These are phyloP conservation scores for Manis javanica DNA, from an alignment of 2,797 vertebrate genomes.

Conservation along the genomic window DNA sequence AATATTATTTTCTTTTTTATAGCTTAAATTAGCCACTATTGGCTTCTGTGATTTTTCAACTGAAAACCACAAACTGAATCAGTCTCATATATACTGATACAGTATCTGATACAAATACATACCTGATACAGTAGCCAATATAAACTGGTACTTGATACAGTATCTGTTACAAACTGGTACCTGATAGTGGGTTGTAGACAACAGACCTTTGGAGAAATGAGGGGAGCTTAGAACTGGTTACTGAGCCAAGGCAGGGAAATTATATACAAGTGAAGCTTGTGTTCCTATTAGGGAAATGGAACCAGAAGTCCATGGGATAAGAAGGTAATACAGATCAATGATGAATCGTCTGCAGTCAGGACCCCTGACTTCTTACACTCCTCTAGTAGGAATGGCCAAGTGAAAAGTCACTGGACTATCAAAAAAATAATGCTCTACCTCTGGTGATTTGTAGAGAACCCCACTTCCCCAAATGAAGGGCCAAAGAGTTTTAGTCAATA, in stretches of 20 bases:
- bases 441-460: neutral
- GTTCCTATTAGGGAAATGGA: neutral
- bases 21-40: neutral
- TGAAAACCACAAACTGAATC: neutral
- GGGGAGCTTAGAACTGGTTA: neutral
- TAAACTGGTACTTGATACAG: neutral
- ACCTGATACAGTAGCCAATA: neutral
- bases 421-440: neutral
- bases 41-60: conserved; percentile 1
- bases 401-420: neutral
- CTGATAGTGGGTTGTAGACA: neutral
- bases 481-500: neutral
- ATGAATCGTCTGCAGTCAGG: neutral
- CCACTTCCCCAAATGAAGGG: neutral
- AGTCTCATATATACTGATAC: neutral
- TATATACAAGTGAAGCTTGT: neutral
- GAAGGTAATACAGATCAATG: neutral
- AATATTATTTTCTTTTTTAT: neutral
- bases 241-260: neutral
- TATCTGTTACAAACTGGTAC: neutral
- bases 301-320: neutral
- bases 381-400: neutral
- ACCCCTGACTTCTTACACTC: neutral
- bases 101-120: neutral
- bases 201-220: conserved; percentile 6